These are phyloP conservation scores for Propithecus deckenii DNA, from an alignment of 2,797 vertebrate genomes.

Conservation along the genomic window DNA sequence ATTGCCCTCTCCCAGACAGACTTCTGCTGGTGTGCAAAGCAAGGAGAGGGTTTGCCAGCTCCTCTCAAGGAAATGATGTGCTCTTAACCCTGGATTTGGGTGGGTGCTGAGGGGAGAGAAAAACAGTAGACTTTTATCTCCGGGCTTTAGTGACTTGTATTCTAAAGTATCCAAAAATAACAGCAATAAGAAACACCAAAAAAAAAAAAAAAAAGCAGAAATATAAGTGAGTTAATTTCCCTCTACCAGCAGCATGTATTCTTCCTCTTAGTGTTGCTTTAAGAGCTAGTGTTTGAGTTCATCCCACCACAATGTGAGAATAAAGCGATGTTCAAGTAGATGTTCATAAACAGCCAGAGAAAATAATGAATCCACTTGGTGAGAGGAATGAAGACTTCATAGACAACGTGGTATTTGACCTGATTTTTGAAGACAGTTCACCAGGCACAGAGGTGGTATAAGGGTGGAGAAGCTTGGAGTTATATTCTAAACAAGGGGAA, in stretches of 20 bases:
- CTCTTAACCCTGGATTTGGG: not conserved
- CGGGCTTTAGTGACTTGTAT: not conserved
- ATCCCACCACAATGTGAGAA: not conserved
- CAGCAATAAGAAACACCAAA: not conserved
- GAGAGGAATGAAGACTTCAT: not conserved
- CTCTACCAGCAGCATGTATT: not conserved
- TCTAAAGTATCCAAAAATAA: not conserved
- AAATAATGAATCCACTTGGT: not conserved
- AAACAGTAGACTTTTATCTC: not conserved
- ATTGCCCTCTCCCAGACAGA: not conserved
- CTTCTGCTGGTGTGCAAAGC: not conserved
- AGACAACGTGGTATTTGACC: not conserved
- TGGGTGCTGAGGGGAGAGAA: not conserved
- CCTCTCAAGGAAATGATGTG: not conserved
- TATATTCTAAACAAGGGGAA: not conserved
- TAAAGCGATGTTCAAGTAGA: not conserved
- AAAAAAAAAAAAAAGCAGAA: not conserved
- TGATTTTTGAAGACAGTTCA: not conserved
- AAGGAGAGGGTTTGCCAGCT: not conserved
- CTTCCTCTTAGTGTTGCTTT: not conserved
- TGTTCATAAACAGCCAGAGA: not conserved
- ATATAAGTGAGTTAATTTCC: not conserved
- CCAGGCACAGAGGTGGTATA: not conserved
- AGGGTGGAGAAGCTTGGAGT: not conserved
- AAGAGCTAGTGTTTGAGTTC: not conserved